These are phyloP conservation scores for Pseudocheirus occidentalis DNA, from an alignment of 2,797 vertebrate genomes.

Conservation along the genomic window DNA sequence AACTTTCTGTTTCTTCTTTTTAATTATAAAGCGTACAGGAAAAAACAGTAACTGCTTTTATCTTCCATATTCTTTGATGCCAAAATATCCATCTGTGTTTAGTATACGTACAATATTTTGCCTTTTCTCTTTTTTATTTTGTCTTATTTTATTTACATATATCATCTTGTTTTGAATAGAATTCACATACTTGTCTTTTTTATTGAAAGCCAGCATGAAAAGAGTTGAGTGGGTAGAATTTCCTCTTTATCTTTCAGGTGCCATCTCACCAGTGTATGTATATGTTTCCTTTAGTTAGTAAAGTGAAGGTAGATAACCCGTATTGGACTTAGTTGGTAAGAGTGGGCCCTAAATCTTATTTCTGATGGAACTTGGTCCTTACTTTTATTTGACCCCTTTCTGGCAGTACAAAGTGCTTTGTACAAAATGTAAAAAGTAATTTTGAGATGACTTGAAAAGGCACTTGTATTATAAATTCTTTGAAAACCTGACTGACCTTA, in stretches of 20 bases:
- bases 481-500: not conserved
- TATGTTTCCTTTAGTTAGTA: conserved; percentile 21
- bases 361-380: not conserved
- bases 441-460: not conserved
- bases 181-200: not conserved
- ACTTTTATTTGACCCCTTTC: not conserved
- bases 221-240: not conserved
- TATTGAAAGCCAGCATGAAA: not conserved
- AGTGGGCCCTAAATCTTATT: not conserved
- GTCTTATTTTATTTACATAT: not conserved
- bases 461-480: not conserved
- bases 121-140: not conserved
- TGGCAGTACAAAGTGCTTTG: too few relatives aligned
- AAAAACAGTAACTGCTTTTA: not conserved
- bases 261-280: not conserved
- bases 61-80: not conserved
- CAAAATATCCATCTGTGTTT: not conserved
- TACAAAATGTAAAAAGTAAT: not conserved
- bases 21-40: not conserved
- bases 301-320: not conserved
- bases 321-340: not conserved
- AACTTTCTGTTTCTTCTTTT: not conserved
- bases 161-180: not conserved
- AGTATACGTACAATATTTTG: not conserved
- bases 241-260: not conserved